Base-by-base conservation (phyloP, 2,797 vertebrate species). In the Sebastes taczanowskii region DNA sequence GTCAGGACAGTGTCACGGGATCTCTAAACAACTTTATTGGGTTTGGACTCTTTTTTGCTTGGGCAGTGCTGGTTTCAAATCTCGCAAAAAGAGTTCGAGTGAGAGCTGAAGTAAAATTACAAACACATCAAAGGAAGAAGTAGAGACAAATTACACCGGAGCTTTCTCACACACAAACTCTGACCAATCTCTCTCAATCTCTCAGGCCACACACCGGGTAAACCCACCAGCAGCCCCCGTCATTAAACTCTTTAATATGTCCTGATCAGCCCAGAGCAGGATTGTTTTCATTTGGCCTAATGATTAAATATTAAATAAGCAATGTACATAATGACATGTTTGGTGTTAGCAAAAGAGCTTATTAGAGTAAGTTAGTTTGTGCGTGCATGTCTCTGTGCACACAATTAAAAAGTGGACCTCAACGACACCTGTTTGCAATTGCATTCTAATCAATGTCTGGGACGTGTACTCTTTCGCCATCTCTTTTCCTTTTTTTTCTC, bases 271-370 rank as follows among this genome's bases (percentile, higher is more conserved):
- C 60, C 32, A 22, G 78, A 86, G 89, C 81, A 70, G 67, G 84
- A 78, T 89, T 89, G 85, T 94, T 94, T 94, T 93, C 76, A 89
- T 92, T 93, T 88, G 76, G 82, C 67, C 84, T 90, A 93, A 94
- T 94, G 90, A 93, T 95, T 92, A 91, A 92, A 94, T 90, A 94
- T 94, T 90, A 93, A 94, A 91, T 89, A 91, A 91, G 79, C 82
- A 87, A 81, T 78, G 81, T 81, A 72, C 58, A 62, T 92, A 92
- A 95, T 92, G 90, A 89, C 90, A 90, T 89, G 79, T 93, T 92
- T 89, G 76, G 87, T 81, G 86, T 90, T 86, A 86, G 88, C 82
- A 88, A 83, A 73, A 80, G 42, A 87, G 84, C 86, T 90, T 90
- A 91, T 94, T 91, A 90, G 80, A 78, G 86, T 74, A 49, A 80